Evolutionary conservation across 2,888 invertebrate genomes (phyloP).

Genomic region (Pollenia angustigena): DNA sequence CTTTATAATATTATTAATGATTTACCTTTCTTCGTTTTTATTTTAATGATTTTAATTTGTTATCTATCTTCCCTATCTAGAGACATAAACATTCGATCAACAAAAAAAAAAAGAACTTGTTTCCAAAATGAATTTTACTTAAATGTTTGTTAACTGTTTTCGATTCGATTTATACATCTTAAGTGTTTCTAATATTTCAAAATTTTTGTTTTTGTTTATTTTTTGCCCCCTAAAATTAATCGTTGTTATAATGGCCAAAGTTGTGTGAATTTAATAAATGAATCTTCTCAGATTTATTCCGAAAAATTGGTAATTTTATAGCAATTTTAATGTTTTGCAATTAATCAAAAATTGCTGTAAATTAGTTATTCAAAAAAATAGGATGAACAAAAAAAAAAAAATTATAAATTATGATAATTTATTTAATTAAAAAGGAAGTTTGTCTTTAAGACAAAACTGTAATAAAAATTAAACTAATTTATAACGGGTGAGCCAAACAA

Average conservation of each 20-base stretch:
- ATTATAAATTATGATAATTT: conserved; percentile 4
- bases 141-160: conserved; percentile 25
- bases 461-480: no score
- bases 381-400: not conserved
- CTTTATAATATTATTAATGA: conserved; percentile 38
- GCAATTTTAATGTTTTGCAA: conserved; percentile 36
- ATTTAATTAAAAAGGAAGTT: not conserved
- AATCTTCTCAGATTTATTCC: conserved; percentile 4
- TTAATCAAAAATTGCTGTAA: conserved; percentile 38
- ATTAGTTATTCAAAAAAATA: not conserved
- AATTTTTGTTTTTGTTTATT: conserved; percentile 6
- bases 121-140: conserved; percentile 33
- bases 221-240: conserved; percentile 14
- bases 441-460: no score
- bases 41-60: conserved; percentile 36
- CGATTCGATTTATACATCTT: conserved; percentile 3
- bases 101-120: conserved; percentile 51
- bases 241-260: not conserved
- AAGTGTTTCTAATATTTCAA: conserved; percentile 2
- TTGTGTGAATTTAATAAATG: conserved; percentile 65
- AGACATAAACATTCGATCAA: conserved; percentile 22
- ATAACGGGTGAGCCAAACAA: no score
- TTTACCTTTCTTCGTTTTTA: conserved; percentile 40
- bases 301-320: conserved; percentile 13
- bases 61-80: conserved; percentile 18